Evolutionary conservation across 2,797 vertebrate genomes (phyloP).

Genomic region (Rhinophrynus dorsalis): DNA sequence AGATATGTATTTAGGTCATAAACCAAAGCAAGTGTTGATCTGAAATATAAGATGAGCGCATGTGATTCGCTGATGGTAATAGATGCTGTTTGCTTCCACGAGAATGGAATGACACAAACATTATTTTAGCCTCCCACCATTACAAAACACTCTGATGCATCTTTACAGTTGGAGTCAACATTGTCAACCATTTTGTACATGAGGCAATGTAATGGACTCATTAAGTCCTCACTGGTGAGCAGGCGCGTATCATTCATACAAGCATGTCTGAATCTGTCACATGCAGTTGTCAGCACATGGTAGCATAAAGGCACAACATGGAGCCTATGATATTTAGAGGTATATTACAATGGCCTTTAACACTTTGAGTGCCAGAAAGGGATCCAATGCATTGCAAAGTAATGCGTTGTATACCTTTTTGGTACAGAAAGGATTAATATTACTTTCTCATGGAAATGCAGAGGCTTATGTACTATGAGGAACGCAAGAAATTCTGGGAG

Average conservation of each 20-base stretch:
- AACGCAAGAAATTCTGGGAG: no score
- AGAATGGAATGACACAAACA: background rate
- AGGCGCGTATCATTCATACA: background rate
- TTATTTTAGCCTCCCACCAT: background rate
- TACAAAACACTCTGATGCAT: background rate
- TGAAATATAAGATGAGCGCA: background rate
- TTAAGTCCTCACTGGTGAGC: background rate
- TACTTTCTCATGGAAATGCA: no score
- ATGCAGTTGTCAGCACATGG: constrained; percentile 11
- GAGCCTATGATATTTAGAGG: background rate
- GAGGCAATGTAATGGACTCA: constrained; percentile 21
- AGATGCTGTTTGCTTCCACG: background rate
- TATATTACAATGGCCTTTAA: background rate
- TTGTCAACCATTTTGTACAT: constrained; percentile 30
- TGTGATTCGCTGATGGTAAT: background rate
- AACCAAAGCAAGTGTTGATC: constrained; percentile 5
- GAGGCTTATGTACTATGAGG: no score
- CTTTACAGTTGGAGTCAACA: background rate
- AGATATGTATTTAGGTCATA: constrained; percentile 41
- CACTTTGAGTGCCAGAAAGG: no score
- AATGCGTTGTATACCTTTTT: no score
- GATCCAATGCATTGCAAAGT: no score
- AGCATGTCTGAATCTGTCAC: background rate
- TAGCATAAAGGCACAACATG: background rate
- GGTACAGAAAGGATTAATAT: no score